Percentiles rank a stretch among this genome's conserved stretches.
Conservation (phyloP, 2,797 vertebrate genomes). For the Steatocranus sp. region DNA sequence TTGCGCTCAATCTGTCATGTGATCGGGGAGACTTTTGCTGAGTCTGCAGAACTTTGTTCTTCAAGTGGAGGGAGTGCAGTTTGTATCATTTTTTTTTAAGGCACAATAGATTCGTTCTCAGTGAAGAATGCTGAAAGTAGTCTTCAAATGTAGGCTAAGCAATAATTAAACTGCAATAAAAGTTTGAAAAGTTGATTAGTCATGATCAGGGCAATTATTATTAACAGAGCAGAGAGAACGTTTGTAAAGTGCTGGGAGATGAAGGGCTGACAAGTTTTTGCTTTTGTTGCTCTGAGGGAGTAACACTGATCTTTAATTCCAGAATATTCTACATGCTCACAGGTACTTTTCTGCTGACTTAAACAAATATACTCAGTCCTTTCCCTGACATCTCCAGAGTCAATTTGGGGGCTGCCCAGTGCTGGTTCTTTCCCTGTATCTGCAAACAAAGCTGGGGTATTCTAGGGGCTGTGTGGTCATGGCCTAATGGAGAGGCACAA, state of each 20-base stretch:
- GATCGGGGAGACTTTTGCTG: slow-evolving; percentile 51
- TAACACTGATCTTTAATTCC: not conserved
- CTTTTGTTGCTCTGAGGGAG: not conserved
- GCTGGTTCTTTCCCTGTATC: slow-evolving; percentile 17
- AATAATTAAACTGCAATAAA: not conserved
- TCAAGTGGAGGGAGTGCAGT: slow-evolving; percentile 31
- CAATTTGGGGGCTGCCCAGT: slow-evolving; percentile 35
- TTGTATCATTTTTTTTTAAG: not conserved
- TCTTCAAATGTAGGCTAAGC: not conserved
- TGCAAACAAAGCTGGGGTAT: slow-evolving; percentile 29
- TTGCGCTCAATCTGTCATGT: slow-evolving; percentile 56
- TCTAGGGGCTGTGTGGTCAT: slow-evolving; percentile 45
- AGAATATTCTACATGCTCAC: slow-evolving; percentile 12
- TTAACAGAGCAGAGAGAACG: not conserved
- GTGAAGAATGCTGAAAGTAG: not conserved
- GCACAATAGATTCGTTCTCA: not conserved
- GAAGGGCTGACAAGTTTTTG: not conserved
- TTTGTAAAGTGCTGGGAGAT: not conserved
- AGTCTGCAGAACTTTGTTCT: slow-evolving; percentile 46
- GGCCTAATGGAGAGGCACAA: slow-evolving; percentile 54
- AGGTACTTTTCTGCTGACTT: slow-evolving; percentile 61
- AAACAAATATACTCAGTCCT: slow-evolving; percentile 33
- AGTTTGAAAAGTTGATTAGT: not conserved
- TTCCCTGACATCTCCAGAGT: slow-evolving; percentile 34
- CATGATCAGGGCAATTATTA: not conserved